Base-by-base conservation (phyloP, 1,140 invertebrate genomes). In the Drosophila chauvacae region DNA sequence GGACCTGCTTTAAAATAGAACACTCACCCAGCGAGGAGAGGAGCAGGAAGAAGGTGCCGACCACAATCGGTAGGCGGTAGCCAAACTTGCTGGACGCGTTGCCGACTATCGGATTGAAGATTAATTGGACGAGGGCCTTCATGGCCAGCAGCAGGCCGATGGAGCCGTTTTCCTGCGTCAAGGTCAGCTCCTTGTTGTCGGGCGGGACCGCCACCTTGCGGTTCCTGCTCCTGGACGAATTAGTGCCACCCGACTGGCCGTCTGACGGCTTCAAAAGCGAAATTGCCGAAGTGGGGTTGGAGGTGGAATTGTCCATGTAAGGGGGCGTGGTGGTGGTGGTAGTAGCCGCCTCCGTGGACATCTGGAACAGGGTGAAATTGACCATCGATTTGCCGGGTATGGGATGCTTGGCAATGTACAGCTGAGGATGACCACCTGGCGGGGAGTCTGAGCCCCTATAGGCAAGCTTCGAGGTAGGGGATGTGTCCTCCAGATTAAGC, bases 101-200 rank as follows among this genome's bases (percentile, higher is more conserved):
- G 30, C 97, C 97, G 45, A 98, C 94, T 42, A 97, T 94, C 4
- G 97, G 97, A 93, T 98, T 98, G 77, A 96, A 94, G 63, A 97
- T 92, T 69, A 98, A 94, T 93, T 98, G 97, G 10, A 98, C 95
- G 41, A 98, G 93, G 33, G 97, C 97, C 93, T 98, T 98, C 30
- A 96, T 97, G 42, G 97, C 97, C 70, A 98, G 94, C 71, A 98
- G 93, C 16, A 97, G 92, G 20, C 97, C 97, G 35, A 98, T 95
- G 80, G 95, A 94, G 7, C 95, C 95, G 91, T 97, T 97, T 90
- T 97, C 96, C 80, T 77, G 93, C 18, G 48, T 68, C 71, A 78
- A 76, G 59, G 62, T 62, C 45, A 71, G 63, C 28, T 64, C 74
- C 53, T 64, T 77, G 51, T 41, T 81, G 53, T 62, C 56, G 44